A percentile compares a stretch with the other conserved stretches of the same genome.
Evolutionary conservation across 1,140 invertebrate species (phyloP).

Genomic region (Drosophila ohnishii): DNA sequence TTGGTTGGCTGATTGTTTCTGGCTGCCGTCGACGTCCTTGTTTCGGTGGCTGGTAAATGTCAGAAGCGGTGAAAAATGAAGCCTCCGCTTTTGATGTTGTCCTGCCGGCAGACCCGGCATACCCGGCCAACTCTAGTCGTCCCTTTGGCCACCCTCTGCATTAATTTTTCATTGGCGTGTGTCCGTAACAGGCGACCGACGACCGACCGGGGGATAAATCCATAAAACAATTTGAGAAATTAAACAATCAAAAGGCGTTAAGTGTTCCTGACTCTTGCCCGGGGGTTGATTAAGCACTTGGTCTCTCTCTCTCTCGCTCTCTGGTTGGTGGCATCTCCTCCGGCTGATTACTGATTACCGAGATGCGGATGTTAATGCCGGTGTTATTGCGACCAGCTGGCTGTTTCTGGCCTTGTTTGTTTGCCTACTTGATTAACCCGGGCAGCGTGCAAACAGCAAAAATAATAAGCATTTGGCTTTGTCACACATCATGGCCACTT

Average conservation of each 20-base stretch:
- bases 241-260: conserved; percentile 82
- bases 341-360: conserved; percentile 11
- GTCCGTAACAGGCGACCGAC: conserved; percentile 42
- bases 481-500: conserved; percentile 36
- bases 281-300: conserved; percentile 23
- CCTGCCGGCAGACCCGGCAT: conserved; percentile 15
- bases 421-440: conserved; percentile 74
- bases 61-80: conserved; percentile 81
- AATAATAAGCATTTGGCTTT: conserved; percentile 31
- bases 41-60: conserved; percentile 74
- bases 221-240: conserved; percentile 82
- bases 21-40: conserved; percentile 44
- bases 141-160: conserved; percentile 38
- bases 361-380: conserved; percentile 32
- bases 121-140: conserved; percentile 1
- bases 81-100: conserved; percentile 70
- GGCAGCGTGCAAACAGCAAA: conserved; percentile 15
- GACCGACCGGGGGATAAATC: conserved; percentile 62
- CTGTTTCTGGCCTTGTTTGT: conserved; percentile 56
- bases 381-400: conserved; percentile 57
- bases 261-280: conserved; percentile 72
- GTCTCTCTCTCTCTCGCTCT: too few relatives aligned
- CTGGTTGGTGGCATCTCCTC: conserved; percentile 1
- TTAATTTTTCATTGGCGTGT: conserved; percentile 81
- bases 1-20: conserved; percentile 79